Evolutionary conservation across 2,797 vertebrate species (phyloP).

Genomic region (Decapterus maruadsi): DNA sequence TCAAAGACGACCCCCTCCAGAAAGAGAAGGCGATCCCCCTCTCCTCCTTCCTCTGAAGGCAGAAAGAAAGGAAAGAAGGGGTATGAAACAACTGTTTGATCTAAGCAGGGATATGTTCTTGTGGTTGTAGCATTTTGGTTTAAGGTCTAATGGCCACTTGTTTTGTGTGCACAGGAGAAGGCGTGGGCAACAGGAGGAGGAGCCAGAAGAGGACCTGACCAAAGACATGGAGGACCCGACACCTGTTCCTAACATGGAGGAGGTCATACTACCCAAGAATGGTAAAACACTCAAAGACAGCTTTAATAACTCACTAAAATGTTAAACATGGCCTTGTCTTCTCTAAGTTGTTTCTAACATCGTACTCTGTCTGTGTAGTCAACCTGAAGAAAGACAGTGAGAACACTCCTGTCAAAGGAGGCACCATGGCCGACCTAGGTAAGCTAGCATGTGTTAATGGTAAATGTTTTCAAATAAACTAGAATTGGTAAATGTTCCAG

Average conservation of each 20-base stretch:
- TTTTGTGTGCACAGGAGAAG: slow-evolving; percentile 80
- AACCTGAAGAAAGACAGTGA: slow-evolving; percentile 99
- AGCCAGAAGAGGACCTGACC: slow-evolving; percentile 96
- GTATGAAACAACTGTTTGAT: slow-evolving; percentile 72
- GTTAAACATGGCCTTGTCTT: background rate
- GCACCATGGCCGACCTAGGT: slow-evolving; percentile 96
- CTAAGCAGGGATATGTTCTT: background rate
- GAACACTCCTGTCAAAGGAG: slow-evolving; percentile 97
- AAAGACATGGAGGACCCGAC: slow-evolving; percentile 99
- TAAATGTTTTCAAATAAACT: background rate
- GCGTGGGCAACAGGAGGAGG: slow-evolving; percentile 88
- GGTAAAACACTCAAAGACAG: slow-evolving; percentile 76
- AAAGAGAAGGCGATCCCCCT: slow-evolving; percentile 94
- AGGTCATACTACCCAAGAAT: slow-evolving; percentile 96
- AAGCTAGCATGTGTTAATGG: slow-evolving; percentile 42
- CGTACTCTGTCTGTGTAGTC: slow-evolving; percentile 79
- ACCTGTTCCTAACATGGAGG: slow-evolving; percentile 97
- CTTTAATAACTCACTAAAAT: background rate
- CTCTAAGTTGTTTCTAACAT: background rate
- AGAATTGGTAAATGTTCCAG: background rate
- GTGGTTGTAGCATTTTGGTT: background rate
- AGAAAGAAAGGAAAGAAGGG: slow-evolving; percentile 96
- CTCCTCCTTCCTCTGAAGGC: slow-evolving; percentile 90
- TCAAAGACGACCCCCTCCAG: slow-evolving; percentile 88
- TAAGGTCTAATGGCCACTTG: background rate